phyloP scores from a whole-genome alignment of 2,888 invertebrate species.

The Mayetiola destructor region DNA sequence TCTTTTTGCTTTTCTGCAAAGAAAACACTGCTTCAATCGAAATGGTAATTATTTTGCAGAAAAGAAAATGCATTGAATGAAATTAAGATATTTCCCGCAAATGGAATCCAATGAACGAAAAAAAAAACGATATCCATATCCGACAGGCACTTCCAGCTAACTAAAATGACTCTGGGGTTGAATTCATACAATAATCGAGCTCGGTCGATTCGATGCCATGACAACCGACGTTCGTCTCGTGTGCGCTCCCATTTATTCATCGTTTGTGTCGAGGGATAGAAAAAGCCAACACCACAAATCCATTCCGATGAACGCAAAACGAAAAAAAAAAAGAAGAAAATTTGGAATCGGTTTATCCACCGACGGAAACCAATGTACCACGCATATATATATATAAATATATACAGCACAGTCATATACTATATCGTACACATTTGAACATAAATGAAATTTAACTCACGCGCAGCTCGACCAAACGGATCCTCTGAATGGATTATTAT shows the following conservation, averaged over 20 bases:
- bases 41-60: not conserved
- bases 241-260: constrained; percentile 35
- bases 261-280: constrained; percentile 35
- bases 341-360: too few relatives aligned
- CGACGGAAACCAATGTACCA: too few relatives aligned
- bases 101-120: not conserved
- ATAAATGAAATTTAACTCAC: too few relatives aligned
- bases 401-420: too few relatives aligned
- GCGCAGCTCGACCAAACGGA: too few relatives aligned
- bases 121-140: constrained; percentile 3
- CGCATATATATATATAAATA: too few relatives aligned
- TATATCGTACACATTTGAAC: too few relatives aligned
- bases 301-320: too few relatives aligned
- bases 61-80: not conserved
- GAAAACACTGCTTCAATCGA: not conserved
- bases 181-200: constrained; percentile 17
- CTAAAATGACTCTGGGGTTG: constrained; percentile 25
- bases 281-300: constrained; percentile 21
- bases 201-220: constrained; percentile 35
- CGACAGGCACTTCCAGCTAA: constrained; percentile 35
- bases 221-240: constrained; percentile 28
- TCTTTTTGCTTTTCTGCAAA: too few relatives aligned
- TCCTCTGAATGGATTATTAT: too few relatives aligned
- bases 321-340: too few relatives aligned
- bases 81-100: not conserved